These are phyloP conservation scores for Chlorops oryzae DNA, from an alignment of 1,140 invertebrate species.

Conservation along the genomic window DNA sequence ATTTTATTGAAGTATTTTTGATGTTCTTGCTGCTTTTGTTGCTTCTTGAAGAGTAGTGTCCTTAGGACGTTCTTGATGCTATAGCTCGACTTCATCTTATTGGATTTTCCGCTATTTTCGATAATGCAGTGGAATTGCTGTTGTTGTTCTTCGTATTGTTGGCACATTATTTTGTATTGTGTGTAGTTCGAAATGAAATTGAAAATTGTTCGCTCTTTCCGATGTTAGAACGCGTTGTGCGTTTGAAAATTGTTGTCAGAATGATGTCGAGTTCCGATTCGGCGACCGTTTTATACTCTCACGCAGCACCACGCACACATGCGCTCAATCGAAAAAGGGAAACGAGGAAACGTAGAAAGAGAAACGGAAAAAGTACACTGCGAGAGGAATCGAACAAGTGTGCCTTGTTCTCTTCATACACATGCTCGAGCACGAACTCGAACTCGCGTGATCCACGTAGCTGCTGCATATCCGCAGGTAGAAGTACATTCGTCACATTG, in stretches of 20 bases:
- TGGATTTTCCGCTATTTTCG: constrained; percentile 23
- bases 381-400: constrained; percentile 11
- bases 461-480: no score
- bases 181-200: no score
- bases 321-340: constrained; percentile 8
- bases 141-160: no score
- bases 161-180: constrained; percentile 40
- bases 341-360: constrained; percentile 8
- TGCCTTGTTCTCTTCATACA: constrained; percentile 9
- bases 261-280: constrained; percentile 35
- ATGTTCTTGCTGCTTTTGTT: constrained; percentile 26
- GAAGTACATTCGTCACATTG: neutral
- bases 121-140: constrained; percentile 14
- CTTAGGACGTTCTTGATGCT: constrained; percentile 54
- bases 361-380: constrained; percentile 16
- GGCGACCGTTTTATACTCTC: constrained; percentile 38
- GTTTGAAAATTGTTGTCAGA: no score
- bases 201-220: constrained; percentile 4
- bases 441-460: neutral
- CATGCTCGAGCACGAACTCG: neutral
- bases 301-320: constrained; percentile 6
- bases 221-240: no score
- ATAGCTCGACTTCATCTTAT: constrained; percentile 47
- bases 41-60: constrained; percentile 44
- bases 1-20: constrained; percentile 15